A percentile compares a stretch with the other conserved stretches of the same genome.
phyloP scores from a whole-genome alignment of 2,113 vertebrate genomes.

The Amia ocellicauda region DNA sequence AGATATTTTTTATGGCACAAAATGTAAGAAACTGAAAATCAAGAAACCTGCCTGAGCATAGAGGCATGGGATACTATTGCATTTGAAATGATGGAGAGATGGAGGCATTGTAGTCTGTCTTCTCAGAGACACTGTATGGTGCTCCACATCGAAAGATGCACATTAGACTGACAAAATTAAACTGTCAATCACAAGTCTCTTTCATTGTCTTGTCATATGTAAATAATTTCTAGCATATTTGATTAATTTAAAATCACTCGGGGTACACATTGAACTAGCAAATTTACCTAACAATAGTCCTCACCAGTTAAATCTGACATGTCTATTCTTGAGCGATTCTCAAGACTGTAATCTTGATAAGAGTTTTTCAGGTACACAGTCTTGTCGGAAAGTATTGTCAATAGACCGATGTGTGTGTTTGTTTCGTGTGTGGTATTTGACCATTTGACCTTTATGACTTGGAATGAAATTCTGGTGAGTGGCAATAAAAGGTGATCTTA shows the following conservation, averaged over 20 bases:
- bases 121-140: slow-evolving; percentile 9
- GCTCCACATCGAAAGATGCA: slow-evolving; percentile 9
- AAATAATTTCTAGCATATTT: slow-evolving; percentile 16
- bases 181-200: background rate
- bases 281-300: slow-evolving; percentile 10
- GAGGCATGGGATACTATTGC: background rate
- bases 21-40: slow-evolving; percentile 34
- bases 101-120: slow-evolving; percentile 19
- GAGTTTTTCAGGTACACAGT: background rate
- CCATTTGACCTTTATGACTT: no score
- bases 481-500: no score
- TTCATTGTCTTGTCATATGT: slow-evolving; percentile 6
- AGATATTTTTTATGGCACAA: slow-evolving; percentile 45
- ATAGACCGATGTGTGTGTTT: slow-evolving; percentile 1
- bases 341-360: slow-evolving; percentile 12
- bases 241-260: slow-evolving; percentile 17
- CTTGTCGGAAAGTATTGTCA: slow-evolving; percentile 3
- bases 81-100: slow-evolving; percentile 21
- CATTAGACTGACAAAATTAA: background rate
- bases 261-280: background rate
- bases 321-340: background rate
- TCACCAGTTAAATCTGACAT: background rate
- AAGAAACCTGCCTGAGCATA: slow-evolving; percentile 19
- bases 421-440: no score
- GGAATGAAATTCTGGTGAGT: no score